Base-by-base conservation (phyloP, 2,797 vertebrate genomes). In the Salarias fasciatus region DNA sequence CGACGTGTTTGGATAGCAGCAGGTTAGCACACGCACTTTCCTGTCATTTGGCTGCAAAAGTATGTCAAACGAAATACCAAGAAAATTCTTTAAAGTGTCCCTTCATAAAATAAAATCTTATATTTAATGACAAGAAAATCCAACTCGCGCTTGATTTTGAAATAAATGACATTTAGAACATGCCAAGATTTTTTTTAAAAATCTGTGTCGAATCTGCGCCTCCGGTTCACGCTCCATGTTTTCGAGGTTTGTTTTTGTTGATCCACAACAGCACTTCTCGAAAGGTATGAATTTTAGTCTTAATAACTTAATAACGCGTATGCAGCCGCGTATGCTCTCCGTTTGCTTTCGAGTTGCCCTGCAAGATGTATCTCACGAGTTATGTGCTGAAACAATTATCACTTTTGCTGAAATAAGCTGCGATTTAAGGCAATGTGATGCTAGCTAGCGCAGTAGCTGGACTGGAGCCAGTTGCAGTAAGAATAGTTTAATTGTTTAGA, bases 1-100 rank as follows among this genome's bases (percentile, higher is more conserved):
- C 87, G 78, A 89, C 87, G 87, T 93, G 88, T 90, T 84, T 79
- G n/a, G 51, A 12, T 72, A 68, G 54, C 57, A n/a, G 28, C 6
- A 0, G 15, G n/a, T 80, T 72, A 63, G 1, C 24, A 6, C 2
- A 2, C 0, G 65, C 83, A 88, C 77, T 89, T 92, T 93, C 90
- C 31, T 9, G 9, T 9, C 6, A 9, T 4, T 33, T 33, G 1
- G 6, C 9, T 6, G 6, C 1, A 9, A 35, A 35, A 35, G 33
- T 35, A 9, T 35, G 33, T 35, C 33, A 35, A 35, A 6, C 6
- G 9, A 9, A 35, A 35, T 6, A 9, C 33, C 33, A 33, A 9
- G 9, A 35, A 1, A 6, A 35, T 5, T 6, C 33, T 35, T 35
- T 9, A 6, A 35, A 35, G 6, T 35, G 1, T 30, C 3, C 2